Base-by-base conservation (phyloP, 2,888 invertebrate genomes). In the Pyrocoelia pectoralis region DNA sequence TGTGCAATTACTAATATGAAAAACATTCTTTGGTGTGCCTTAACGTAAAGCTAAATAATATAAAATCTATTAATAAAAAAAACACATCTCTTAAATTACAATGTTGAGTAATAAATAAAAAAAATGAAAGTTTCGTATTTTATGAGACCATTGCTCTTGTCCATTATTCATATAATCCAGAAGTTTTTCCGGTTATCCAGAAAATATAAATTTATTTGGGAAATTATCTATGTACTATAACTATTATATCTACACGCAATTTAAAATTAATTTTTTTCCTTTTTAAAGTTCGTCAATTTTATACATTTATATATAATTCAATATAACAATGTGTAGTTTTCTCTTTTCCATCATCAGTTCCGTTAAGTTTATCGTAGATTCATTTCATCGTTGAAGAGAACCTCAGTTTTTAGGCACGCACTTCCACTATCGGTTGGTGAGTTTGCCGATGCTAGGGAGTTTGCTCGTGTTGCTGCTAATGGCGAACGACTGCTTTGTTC, bases 391-490 rank as follows among this genome's bases (percentile, higher is more conserved):
- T 74, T 76, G 68, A 72, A 74, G 67, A 78, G 79, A 66, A 78
- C 76, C 75, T 89, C 88, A 65, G 85, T 84, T 77, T 89, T 89
- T 66, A 88, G 84, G 79, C 89, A 88, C 64, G 89, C 89, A 77
- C 89, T 89, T 70, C 89, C 89, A 72, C 81, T 81, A 56, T 81
- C 81, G 67, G 88, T 89, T 40, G 89, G 89, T 41, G 89, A 89
- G 46, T 89, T 88, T 24, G 89, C 89, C 62, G 88, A 88, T 5
- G 88, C 89, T 60, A 89, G 82, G 18, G 89, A 89, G 76, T 89
- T 89, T 19, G 89, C 89, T 69, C 89, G 81, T 38, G 89, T 90
- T 17, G 89, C 89, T 65, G 89, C 89, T 72, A 89, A 79, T 56
- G 89, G 89, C 66, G 89, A 89, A 63, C 89, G 85, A 75, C 89